Conservation (phyloP, 2,888 invertebrate genomes). For the Microctonus hyperodae region DNA sequence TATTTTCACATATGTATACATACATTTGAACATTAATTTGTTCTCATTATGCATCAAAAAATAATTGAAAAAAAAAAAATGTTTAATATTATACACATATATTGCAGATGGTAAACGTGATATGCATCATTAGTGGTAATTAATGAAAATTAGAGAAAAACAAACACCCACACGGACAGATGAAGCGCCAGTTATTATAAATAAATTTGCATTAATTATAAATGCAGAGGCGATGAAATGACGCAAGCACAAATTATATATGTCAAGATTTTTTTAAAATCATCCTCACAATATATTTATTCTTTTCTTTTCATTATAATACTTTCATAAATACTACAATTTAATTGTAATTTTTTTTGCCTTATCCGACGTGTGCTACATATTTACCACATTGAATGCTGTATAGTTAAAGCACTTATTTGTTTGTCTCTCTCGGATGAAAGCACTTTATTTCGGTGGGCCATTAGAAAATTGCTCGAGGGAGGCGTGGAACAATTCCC, state of each 20-base stretch:
- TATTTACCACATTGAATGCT: conserved; percentile 10
- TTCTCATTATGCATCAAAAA: not conserved
- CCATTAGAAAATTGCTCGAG: conserved; percentile 47
- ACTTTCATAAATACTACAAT: not conserved
- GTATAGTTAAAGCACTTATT: conserved; percentile 28
- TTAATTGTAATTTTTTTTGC: not conserved
- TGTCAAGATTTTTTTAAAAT: not conserved
- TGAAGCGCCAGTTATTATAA: not conserved
- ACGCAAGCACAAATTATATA: not conserved
- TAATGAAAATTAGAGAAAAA: not conserved
- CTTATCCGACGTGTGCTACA: too few relatives aligned
- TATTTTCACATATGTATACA: not conserved
- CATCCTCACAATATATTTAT: not conserved
- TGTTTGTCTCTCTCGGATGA: conserved; percentile 27
- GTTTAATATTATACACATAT: not conserved
- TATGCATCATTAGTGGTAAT: conserved; percentile 10
- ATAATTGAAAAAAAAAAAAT: not conserved
- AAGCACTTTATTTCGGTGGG: conserved; percentile 25
- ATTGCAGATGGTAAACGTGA: not conserved
- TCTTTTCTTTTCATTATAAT: not conserved
- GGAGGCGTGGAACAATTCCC: conserved; percentile 32
- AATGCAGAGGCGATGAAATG: conserved; percentile 1
- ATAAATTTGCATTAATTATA: conserved; percentile 14
- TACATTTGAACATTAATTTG: not conserved
- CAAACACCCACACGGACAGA: not conserved